Evolutionary conservation across 2,888 invertebrate genomes (phyloP), one percentile per base, ranked within the genome.

Genomic region (Palloptera scutellata): DNA sequence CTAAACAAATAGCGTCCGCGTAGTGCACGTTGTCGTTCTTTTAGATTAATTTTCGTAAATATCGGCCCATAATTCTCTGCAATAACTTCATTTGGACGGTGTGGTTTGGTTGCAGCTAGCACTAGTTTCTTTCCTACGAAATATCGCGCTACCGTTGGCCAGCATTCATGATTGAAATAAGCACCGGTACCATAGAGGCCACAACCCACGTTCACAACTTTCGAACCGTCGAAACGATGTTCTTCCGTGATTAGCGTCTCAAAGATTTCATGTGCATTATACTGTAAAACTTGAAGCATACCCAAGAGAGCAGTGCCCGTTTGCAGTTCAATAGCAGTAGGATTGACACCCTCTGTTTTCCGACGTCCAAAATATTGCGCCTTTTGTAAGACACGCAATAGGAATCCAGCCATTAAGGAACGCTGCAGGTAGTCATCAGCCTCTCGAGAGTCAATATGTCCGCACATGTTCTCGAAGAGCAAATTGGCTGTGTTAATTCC

Each of bases 1-100:
- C 86, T 85, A 80, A 95, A 95, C 89, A 93, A 91, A 80, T 94
- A 94, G 13, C 94, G 88, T 13, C 90, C 91, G 1, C 88, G 86
- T 1, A 94, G 84, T 0, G 89, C 86, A 58, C 89, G 86, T 79
- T 90, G 91, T 4, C 95, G 87, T 59, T 90, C 88, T 30, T 83
- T 82, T 5, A 87, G 75, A 58, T 81, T 83, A 73, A 85, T 86
- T 70, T 89, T 87, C 0, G 88, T 88, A 79, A 92, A 94, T 75
- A 92, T 88, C 0, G 94, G 94, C 0, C 94, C 95, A 81, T 95
- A 95, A 85, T 94, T 94, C 78, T 95, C 95, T 0, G 91, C 89
- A 0, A 94, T 88, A n/a, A 88, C 79, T 53, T 92, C 91, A 0
- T 91, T 91, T 0, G 88, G 83, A 6, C 85, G 79, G 61, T 94